A percentile compares a stretch with the other conserved stretches of the same genome.
phyloP scores from a whole-genome alignment of 2,888 invertebrate genomes.

The Malthinus flaveolus region DNA sequence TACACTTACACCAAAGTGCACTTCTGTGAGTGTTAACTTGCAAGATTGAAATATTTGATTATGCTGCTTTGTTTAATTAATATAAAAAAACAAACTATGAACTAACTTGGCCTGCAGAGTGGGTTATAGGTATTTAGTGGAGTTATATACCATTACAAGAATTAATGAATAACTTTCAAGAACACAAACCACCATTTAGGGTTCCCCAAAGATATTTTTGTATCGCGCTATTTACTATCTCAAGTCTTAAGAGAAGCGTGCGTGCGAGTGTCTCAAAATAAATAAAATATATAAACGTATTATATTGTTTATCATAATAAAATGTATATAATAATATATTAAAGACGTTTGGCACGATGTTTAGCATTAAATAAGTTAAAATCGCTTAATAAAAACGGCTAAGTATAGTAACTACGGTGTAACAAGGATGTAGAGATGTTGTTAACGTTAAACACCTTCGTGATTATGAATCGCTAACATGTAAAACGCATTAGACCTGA shows the following conservation, averaged over 20 bases:
- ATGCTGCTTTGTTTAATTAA: too few species aligned
- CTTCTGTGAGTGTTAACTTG: too few species aligned
- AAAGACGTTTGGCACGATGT: constrained; percentile 20
- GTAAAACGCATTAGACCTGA: constrained; percentile 52
- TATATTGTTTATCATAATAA: constrained; percentile 10
- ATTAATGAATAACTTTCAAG: too few species aligned
- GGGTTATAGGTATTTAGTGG: too few species aligned
- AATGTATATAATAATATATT: constrained; percentile 8
- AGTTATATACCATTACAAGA: too few species aligned
- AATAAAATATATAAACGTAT: constrained; percentile 5
- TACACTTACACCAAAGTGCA: too few species aligned
- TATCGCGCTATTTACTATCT: neutral
- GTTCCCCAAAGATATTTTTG: constrained; percentile 3
- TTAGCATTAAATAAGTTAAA: constrained; percentile 39
- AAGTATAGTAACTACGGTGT: constrained; percentile 48
- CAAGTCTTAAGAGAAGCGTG: neutral
- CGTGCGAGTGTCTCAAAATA: neutral
- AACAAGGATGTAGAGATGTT: constrained; percentile 52
- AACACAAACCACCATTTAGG: neutral
- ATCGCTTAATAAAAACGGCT: constrained; percentile 48
- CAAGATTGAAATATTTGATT: too few species aligned
- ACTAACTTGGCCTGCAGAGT: too few species aligned
- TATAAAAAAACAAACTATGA: too few species aligned
- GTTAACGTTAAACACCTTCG: constrained; percentile 53
- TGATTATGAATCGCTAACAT: constrained; percentile 53